Evolutionary conservation across 2,113 vertebrate species (phyloP).

Genomic region (Petaurus breviceps): DNA sequence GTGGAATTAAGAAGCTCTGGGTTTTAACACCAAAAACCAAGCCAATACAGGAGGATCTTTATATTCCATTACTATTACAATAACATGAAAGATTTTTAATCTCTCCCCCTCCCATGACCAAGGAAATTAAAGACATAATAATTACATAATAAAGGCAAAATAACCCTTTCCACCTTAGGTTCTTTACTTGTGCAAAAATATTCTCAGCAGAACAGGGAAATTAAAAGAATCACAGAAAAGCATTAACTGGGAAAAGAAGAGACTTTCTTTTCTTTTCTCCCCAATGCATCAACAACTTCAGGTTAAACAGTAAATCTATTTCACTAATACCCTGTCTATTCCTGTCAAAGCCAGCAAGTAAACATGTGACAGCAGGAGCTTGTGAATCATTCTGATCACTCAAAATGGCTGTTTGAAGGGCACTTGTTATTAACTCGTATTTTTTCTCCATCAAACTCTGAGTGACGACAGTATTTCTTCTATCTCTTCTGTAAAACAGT

Average conservation of each 20-base stretch:
- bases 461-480: not conserved
- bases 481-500: not conserved
- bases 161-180: constrained; percentile 33
- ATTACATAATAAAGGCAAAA: not conserved
- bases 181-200: not conserved
- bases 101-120: not conserved
- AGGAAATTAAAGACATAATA: not conserved
- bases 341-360: constrained; percentile 38
- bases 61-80: too few relatives aligned
- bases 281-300: not conserved
- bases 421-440: constrained; percentile 45
- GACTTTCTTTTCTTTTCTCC: constrained; percentile 55
- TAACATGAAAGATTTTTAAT: constrained; percentile 35
- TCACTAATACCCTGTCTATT: constrained; percentile 51
- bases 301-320: constrained; percentile 23
- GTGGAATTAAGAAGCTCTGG: too few relatives aligned
- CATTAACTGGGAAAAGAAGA: constrained; percentile 10
- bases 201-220: constrained; percentile 19
- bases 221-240: constrained; percentile 41
- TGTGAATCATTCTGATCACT: not conserved
- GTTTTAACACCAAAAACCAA: too few relatives aligned
- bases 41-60: too few relatives aligned
- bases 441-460: not conserved
- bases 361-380: not conserved
- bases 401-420: not conserved